Base-by-base conservation (phyloP, 2,888 invertebrate species). In the Campoplex nolae region DNA sequence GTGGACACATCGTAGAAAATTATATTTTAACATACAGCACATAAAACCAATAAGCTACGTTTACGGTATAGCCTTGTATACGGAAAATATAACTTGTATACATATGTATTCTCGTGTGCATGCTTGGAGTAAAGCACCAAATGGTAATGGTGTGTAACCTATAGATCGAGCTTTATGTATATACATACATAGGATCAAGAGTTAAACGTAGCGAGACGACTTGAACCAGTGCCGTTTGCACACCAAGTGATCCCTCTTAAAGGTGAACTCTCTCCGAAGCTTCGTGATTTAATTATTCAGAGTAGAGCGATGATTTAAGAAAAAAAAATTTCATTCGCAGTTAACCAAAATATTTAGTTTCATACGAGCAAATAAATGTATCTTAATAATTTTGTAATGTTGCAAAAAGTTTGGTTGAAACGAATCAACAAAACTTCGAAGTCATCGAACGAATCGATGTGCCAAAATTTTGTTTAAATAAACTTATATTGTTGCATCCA, bases 81-180 rank as follows among this genome's bases (percentile, higher is more conserved):
- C 6, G 51, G 51, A 32, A 71, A 51, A 71, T 48, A 71, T 18
- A 1, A 32, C 48, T 23, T 32, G 51, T 32, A 23, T 23, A 70
- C 51, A 18, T 67, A 35, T 51, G 35, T 62, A 67, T 56, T 9
- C 35, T n/a, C 11, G 28, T 80, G 38, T 32, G 28, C 67, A 67
- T 38, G 67, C 45, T 42, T 28, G 23, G 73, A 45, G 28, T 32
- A 65, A 58, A 67, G 45, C 13, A 71, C 56, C n/a, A 58, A 68
- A 65, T 62, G 74, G 70, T 76, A 85, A 85, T 85, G 18, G 71
- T 71, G 67, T 75, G 74, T 74, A 16, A 76, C 62, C 80, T 51
- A 65, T 77, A 45, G 62, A 80, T 75, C 56, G 38, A 51, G 70
- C 65, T 76, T 62, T 68, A 23, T 35, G 74, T 58, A 68, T 23